Evolutionary conservation across 2,113 vertebrate genomes (phyloP), one percentile per base, ranked within the genome.

Genomic region (Sander vitreus): DNA sequence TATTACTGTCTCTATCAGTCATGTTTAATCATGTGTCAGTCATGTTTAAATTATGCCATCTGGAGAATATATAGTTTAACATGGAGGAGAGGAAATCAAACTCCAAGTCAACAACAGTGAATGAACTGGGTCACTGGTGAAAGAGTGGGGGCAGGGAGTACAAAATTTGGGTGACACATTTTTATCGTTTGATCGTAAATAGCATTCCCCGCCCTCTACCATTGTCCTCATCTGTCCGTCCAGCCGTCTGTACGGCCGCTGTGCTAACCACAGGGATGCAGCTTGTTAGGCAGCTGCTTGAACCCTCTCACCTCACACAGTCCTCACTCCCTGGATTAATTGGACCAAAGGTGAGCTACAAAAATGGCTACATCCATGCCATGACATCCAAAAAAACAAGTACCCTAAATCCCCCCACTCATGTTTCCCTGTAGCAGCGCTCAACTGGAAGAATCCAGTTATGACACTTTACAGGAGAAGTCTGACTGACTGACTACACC

Each of bases 301-400:
- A 90, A 91, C 88, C 74, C 66, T 14, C 50, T 89, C 68, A 81
- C 79, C 83, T 85, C 77, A 55, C 23, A 48, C 11, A 43, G 23
- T 73, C 39, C 4, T 62, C 73, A 78, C 60, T 65, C 54, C 27
- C 2, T 1, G 2, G 16, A 76, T 57, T 77, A 86, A 89, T 79
- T 88, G 14, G 87, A 86, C 63, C 76, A 88, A 92, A 90, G 85
- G 81, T 90, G 84, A 89, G 47, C 54, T 13, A 10, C 14, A n/a
- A 43, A 82, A 77, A 53, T 14, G 5, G 0, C 66, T 30, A 23
- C 6, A 2, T 0, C 50, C 39, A 55, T 23, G 65, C 36, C 50
- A 66, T 30, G 43, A 83, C 63, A 57, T 77, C 48, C 74, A 51
- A 64, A 80, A 53, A 5, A 83, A 74, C 47, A 36, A 68, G 45